These are phyloP conservation scores for Seriola aureovittata DNA, from an alignment of 2,113 vertebrate genomes.

Conservation along the genomic window DNA sequence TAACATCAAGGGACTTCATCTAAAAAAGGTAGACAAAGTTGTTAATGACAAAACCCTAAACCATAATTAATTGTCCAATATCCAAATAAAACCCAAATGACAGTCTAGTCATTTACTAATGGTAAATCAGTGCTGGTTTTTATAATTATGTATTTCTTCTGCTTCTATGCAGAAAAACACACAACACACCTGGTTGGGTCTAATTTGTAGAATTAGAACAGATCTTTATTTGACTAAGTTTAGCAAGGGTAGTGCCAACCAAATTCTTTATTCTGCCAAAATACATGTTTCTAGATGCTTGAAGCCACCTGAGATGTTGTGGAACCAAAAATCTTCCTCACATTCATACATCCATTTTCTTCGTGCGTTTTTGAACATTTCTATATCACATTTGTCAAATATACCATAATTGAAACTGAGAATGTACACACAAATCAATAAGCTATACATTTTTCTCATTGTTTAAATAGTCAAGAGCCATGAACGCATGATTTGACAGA, in stretches of 20 bases:
- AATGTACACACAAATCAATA: neutral
- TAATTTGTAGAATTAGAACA: neutral
- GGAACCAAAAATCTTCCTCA: neutral
- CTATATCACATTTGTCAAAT: neutral
- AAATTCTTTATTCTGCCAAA: neutral
- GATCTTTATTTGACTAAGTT: neutral
- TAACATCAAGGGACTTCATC: conserved; percentile 84
- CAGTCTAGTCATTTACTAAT: neutral
- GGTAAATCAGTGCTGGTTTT: neutral
- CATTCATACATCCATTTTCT: neutral
- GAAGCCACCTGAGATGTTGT: neutral
- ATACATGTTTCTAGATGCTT: neutral
- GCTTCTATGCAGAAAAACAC: neutral
- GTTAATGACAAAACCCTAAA: neutral
- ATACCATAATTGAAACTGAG: neutral
- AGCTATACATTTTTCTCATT: neutral
- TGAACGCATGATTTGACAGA: neutral
- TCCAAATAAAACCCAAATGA: neutral
- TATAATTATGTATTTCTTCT: neutral
- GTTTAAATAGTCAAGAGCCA: neutral
- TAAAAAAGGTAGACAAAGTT: conserved; percentile 36
- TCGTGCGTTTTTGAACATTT: neutral
- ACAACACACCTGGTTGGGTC: neutral
- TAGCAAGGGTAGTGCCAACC: neutral
- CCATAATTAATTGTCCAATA: neutral